phyloP scores from a whole-genome alignment of 2,797 vertebrate genomes.

The Pseudopleuronectes americanus region DNA sequence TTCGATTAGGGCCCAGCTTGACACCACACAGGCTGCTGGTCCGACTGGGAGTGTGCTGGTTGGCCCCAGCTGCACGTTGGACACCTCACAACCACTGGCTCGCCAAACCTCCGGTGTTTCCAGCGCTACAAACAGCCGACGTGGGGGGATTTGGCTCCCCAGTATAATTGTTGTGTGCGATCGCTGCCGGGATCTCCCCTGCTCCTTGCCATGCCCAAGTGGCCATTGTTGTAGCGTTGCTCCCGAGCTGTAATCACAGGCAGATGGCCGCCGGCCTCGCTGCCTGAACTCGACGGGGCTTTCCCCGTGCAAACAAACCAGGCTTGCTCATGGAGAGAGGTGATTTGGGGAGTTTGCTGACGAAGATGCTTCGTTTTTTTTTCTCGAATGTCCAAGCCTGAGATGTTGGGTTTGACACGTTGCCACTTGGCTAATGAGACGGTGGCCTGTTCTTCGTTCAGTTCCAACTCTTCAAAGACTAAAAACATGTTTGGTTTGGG shows the following conservation, averaged over 20 bases:
- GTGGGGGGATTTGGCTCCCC: conserved; percentile 70
- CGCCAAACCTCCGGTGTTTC: conserved; percentile 73
- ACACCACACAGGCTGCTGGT: conserved; percentile 74
- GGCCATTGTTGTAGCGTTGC: conserved; percentile 70
- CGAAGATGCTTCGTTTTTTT: conserved; percentile 23
- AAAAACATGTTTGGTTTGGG: not conserved
- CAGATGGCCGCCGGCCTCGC: conserved; percentile 69
- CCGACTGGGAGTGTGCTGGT: conserved; percentile 75
- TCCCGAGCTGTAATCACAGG: conserved; percentile 74
- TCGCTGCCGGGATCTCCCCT: conserved; percentile 72
- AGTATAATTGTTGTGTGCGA: conserved; percentile 71
- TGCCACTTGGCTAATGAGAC: conserved; percentile 10
- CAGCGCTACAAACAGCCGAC: conserved; percentile 67
- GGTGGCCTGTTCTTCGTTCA: conserved; percentile 1
- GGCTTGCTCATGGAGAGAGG: conserved; percentile 41
- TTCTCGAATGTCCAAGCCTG: conserved; percentile 6
- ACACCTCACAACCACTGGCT: conserved; percentile 47
- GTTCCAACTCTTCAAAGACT: not conserved
- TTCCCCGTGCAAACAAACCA: conserved; percentile 61
- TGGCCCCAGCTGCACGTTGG: conserved; percentile 61
- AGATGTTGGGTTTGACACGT: conserved; percentile 18
- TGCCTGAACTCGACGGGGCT: conserved; percentile 55
- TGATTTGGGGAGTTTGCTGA: conserved; percentile 62
- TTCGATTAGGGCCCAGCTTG: conserved; percentile 70
- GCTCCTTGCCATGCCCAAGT: conserved; percentile 63